Evolutionary conservation across 2,797 vertebrate species (phyloP).

Genomic region (Gambusia yucatana): DNA sequence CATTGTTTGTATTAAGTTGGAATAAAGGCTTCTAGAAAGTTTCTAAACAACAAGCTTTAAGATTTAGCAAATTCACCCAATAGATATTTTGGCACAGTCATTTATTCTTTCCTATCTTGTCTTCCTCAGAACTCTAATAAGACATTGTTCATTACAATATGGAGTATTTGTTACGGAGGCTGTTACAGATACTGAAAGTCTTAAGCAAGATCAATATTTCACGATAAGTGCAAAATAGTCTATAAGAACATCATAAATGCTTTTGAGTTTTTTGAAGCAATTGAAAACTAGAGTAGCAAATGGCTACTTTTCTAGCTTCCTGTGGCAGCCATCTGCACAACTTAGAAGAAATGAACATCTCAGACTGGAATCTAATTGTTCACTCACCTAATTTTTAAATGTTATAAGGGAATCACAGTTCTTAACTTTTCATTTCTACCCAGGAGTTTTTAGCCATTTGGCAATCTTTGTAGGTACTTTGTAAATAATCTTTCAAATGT

Average conservation of each 20-base stretch:
- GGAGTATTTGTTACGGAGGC: neutral
- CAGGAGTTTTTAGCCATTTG: no score
- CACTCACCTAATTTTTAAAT: neutral
- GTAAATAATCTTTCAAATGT: no score
- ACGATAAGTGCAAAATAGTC: neutral
- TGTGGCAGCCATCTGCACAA: neutral
- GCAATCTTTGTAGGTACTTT: no score
- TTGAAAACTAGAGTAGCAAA: neutral
- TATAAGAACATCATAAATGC: neutral
- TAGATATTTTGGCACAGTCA: neutral
- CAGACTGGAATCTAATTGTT: neutral
- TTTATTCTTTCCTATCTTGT: neutral
- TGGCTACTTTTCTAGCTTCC: neutral
- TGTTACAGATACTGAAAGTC: neutral
- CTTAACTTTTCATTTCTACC: neutral
- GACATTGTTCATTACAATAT: neutral
- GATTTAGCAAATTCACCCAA: neutral
- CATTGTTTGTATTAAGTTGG: neutral
- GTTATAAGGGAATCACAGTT: neutral
- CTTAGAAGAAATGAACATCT: neutral
- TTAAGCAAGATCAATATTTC: neutral
- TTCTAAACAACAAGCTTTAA: neutral
- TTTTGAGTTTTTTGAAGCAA: neutral
- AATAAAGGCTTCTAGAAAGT: neutral
- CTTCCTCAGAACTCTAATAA: neutral